Base-by-base conservation (phyloP, 2,113 vertebrate genomes). In the Gnathonemus echidnorhynchus region DNA sequence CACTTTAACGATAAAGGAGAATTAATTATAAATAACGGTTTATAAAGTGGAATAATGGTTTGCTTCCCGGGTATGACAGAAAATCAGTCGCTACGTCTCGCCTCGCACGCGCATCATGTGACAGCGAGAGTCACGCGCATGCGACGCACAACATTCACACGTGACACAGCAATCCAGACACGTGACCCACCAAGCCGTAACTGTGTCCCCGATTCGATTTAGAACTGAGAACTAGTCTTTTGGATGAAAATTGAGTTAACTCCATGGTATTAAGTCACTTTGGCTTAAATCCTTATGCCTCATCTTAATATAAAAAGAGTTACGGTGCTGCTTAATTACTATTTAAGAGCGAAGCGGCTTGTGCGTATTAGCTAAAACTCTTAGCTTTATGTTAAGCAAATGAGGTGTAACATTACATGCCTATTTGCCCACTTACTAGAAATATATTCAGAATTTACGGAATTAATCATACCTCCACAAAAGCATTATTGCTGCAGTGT, bases 61-160 rank as follows among this genome's bases (percentile, higher is more conserved):
- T 24, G 0, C 39, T 84, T 19, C 39, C 80, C 21, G 21, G 17
- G 39, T 46, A 39, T 11, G 17, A 45, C 42, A 24, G 19, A 31
- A 7, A 10, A 21, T 39, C 45, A 48, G 46, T n/a, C 27, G 1
- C 50, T 4, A 35, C 8, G 52, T 87, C 58, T 87, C 4, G 45
- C 83, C 6, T 58, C 10, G 42, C 35, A 50, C 5, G 5, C 90
- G 19, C 45, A 39, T 91, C 93, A 93, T 86, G 88, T 93, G 91
- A 84, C 53, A 3, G 13, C 1, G 27, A 45, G 87, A 85, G 88
- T 93, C 93, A 93, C 93, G 93, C 92, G 91, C 92, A 91, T 27
- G 87, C 49, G 84, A 77, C 35, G 52, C 56, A 86, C 53, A 87
- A 89, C 85, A 77, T 53, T 31, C 31, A 80, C 88, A 50, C 52